Evolutionary conservation across 2,113 vertebrate genomes (phyloP).

Genomic region (Argyrosomus japonicus): DNA sequence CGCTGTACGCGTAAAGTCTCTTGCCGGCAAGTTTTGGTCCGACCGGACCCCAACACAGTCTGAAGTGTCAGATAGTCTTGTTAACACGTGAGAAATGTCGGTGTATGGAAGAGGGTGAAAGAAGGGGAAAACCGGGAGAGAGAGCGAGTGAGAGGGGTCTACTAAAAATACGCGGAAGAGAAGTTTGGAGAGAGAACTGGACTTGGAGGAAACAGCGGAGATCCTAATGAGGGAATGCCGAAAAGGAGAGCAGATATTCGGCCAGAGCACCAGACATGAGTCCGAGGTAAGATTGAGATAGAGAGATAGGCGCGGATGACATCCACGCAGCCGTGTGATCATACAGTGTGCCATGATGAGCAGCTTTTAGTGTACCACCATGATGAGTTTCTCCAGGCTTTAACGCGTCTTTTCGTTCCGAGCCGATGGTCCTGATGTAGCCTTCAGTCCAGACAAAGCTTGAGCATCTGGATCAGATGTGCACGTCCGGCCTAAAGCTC

Average conservation of each 20-base stretch:
- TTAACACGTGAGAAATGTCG: conserved; percentile 69
- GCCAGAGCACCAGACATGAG: conserved; percentile 84
- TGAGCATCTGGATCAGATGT: conserved; percentile 43
- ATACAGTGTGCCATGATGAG: not conserved
- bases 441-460: not conserved
- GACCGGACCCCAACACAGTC: conserved; percentile 71
- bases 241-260: conserved; percentile 66
- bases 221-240: conserved; percentile 75
- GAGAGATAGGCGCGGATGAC: conserved; percentile 28
- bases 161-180: conserved; percentile 52
- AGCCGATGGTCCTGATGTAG: conserved; percentile 22
- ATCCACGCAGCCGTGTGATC: conserved; percentile 25
- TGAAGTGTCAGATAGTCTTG: conserved; percentile 76
- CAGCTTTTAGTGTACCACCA: not conserved
- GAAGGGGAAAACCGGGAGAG: conserved; percentile 40
- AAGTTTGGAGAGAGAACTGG: conserved; percentile 24
- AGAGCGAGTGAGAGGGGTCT: conserved; percentile 26
- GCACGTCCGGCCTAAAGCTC: conserved; percentile 21
- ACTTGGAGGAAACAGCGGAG: conserved; percentile 54
- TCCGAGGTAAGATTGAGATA: conserved; percentile 79
- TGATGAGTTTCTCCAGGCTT: not conserved
- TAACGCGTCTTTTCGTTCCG: not conserved
- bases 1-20: conserved; percentile 79
- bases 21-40: conserved; percentile 52
- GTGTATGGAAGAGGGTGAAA: conserved; percentile 53